phyloP scores from a whole-genome alignment of 2,888 invertebrate genomes.

The Nomada ruficornis region DNA sequence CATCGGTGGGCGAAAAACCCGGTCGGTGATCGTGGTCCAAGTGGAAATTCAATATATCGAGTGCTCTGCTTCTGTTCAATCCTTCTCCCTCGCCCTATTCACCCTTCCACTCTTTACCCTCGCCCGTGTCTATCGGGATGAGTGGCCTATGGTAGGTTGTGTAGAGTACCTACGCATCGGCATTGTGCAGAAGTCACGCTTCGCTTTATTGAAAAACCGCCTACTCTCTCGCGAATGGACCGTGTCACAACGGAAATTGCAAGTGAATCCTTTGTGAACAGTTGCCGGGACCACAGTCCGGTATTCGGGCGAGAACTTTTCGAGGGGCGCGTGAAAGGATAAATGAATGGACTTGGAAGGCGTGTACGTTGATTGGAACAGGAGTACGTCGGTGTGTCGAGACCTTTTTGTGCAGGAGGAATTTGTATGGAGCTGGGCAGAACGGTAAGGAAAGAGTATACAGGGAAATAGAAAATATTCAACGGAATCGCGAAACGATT shows the following conservation, averaged over 20 bases:
- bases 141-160: constrained; percentile 45
- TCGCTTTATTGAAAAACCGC: constrained; percentile 70
- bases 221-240: constrained; percentile 48
- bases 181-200: constrained; percentile 60
- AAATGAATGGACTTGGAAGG: constrained; percentile 54
- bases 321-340: constrained; percentile 42
- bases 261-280: constrained; percentile 69
- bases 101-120: constrained; percentile 18
- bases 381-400: constrained; percentile 17
- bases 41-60: constrained; percentile 71
- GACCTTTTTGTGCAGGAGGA: not conserved
- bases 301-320: constrained; percentile 43
- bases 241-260: constrained; percentile 64
- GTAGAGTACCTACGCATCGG: constrained; percentile 50
- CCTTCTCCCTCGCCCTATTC: not conserved
- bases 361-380: constrained; percentile 51
- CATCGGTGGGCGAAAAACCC: constrained; percentile 33
- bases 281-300: constrained; percentile 18
- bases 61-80: constrained; percentile 46
- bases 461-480: not conserved
- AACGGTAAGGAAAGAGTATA: not conserved
- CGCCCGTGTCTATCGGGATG: constrained; percentile 48
- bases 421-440: not conserved
- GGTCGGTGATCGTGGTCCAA: constrained; percentile 47
- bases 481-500: no score